phyloP scores from a whole-genome alignment of 2,888 invertebrate species.

The Sphaeridia pumilis region DNA sequence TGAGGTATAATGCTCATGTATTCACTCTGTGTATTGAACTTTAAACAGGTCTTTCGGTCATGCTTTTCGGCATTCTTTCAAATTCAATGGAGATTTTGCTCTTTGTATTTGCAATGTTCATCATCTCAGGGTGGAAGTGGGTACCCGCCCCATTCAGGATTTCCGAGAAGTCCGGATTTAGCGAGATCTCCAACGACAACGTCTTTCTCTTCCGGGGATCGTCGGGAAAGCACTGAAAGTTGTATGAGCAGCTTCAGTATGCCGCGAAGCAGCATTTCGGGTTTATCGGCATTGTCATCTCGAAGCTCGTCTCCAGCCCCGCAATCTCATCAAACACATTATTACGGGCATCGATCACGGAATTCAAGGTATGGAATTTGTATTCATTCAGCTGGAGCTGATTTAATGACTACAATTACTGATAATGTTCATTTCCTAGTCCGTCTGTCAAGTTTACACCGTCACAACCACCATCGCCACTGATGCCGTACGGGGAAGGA shows the following conservation, averaged over 20 bases:
- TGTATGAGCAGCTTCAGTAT: slow-evolving; percentile 34
- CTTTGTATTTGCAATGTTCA: slow-evolving; percentile 32
- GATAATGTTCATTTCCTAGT: slow-evolving; percentile 7
- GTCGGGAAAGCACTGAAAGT: slow-evolving; percentile 35
- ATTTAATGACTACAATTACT: too few relatives aligned
- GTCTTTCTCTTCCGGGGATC: slow-evolving; percentile 33
- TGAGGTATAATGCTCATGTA: too few relatives aligned
- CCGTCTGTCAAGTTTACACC: slow-evolving; percentile 35
- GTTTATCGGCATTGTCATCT: slow-evolving; percentile 31
- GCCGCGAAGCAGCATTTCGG: slow-evolving; percentile 33
- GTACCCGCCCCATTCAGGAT: slow-evolving; percentile 10
- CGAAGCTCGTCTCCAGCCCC: slow-evolving; percentile 34
- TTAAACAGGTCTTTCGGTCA: slow-evolving; percentile 35
- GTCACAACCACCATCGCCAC: slow-evolving; percentile 32
- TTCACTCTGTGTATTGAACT: too few relatives aligned
- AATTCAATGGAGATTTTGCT: slow-evolving; percentile 36
- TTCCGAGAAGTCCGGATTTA: slow-evolving; percentile 31
- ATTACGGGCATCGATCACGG: slow-evolving; percentile 31
- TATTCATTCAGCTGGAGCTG: too few relatives aligned
- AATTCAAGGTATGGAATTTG: slow-evolving; percentile 31
- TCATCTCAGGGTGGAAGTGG: slow-evolving; percentile 26
- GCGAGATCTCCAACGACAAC: slow-evolving; percentile 33
- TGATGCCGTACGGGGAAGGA: slow-evolving; percentile 32
- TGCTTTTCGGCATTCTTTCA: slow-evolving; percentile 36
- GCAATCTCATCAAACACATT: slow-evolving; percentile 28